These are phyloP conservation scores for Archaeoteleia sp. DNA, from an alignment of 2,888 invertebrate genomes.

Conservation along the genomic window DNA sequence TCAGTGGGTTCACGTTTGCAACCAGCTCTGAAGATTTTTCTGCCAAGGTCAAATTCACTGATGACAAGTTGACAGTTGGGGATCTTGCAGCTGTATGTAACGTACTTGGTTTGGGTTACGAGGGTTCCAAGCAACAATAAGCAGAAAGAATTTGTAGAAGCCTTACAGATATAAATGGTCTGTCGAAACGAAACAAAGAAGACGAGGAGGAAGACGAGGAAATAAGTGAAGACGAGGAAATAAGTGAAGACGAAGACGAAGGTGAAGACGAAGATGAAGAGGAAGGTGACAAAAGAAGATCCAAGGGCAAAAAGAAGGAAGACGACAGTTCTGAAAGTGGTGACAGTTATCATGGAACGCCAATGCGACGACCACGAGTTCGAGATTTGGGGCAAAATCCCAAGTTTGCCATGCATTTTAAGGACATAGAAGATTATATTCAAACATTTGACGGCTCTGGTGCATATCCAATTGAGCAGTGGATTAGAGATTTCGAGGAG, in stretches of 20 bases:
- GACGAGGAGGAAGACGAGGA: background rate
- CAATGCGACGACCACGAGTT: background rate
- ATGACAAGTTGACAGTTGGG: background rate
- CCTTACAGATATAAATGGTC: background rate
- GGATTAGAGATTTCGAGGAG: constrained; percentile 53
- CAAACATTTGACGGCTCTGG: constrained; percentile 3
- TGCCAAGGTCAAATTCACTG: background rate
- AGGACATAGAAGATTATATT: constrained; percentile 10
- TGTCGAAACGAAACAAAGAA: background rate
- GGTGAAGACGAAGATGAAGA: constrained; percentile 4
- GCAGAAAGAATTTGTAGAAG: background rate
- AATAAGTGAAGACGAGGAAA: background rate
- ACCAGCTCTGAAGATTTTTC: constrained; percentile 4
- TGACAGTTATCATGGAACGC: background rate
- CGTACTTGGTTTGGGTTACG: constrained; percentile 10
- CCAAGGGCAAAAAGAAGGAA: background rate
- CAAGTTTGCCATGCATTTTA: constrained; percentile 15
- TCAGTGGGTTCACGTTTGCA: constrained; percentile 8
- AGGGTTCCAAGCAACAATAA: background rate
- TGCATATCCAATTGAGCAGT: constrained; percentile 14
- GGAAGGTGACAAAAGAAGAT: background rate
- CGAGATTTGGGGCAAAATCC: constrained; percentile 1
- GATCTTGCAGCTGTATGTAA: constrained; percentile 14
- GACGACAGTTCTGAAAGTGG: background rate
- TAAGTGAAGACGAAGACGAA: background rate